These are phyloP conservation scores for Amphilophus citrinellus DNA, from an alignment of 2,113 vertebrate genomes.

Conservation along the genomic window DNA sequence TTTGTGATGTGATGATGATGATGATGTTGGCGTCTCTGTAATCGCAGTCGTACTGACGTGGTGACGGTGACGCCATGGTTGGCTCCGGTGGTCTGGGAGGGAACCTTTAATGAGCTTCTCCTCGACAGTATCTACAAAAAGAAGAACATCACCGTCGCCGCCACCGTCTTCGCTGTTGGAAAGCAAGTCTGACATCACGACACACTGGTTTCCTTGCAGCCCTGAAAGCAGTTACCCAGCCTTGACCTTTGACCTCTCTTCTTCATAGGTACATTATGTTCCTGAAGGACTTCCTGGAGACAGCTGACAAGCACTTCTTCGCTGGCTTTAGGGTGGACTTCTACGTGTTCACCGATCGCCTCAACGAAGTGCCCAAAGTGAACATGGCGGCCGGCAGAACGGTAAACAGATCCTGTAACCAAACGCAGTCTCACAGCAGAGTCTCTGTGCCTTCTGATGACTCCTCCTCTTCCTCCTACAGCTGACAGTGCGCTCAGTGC, in stretches of 20 bases:
- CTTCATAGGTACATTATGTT: conserved; percentile 78
- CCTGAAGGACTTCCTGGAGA: conserved; percentile 77
- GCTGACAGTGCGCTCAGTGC: conserved; percentile 15
- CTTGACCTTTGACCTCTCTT: conserved; percentile 1
- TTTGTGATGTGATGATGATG: no score
- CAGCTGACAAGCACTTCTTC: conserved; percentile 82
- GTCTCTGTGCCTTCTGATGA: background rate
- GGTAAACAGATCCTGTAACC: conserved; percentile 24
- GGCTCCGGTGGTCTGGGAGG: conserved; percentile 84
- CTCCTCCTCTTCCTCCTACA: background rate
- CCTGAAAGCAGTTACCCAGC: background rate
- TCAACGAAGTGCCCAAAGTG: conserved; percentile 31
- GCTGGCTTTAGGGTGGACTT: conserved; percentile 75
- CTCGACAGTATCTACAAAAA: conserved; percentile 66
- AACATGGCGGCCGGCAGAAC: conserved; percentile 41
- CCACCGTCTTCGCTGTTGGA: conserved; percentile 84
- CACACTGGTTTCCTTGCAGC: background rate
- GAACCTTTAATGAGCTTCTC: conserved; percentile 71
- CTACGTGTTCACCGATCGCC: conserved; percentile 82
- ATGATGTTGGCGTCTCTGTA: background rate
- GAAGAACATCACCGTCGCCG: conserved; percentile 78
- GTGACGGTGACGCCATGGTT: conserved; percentile 81
- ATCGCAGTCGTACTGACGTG: conserved; percentile 72
- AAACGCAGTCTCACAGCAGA: background rate
- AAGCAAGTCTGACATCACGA: conserved; percentile 73